These are phyloP conservation scores for Drosophila erecta DNA, from an alignment of 1,140 invertebrate species.

Conservation along the genomic window DNA sequence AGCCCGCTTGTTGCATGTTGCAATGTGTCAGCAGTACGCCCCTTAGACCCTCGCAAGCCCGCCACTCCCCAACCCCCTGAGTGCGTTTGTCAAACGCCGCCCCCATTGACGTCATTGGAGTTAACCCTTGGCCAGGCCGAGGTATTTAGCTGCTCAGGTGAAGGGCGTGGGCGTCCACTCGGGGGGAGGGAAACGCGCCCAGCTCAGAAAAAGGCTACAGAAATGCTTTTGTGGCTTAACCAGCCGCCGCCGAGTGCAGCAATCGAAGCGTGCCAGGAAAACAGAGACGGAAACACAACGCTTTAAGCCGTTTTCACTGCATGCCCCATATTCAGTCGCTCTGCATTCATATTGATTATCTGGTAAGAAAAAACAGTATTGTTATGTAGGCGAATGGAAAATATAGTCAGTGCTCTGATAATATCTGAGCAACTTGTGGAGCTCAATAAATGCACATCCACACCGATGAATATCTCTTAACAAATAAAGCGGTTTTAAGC, in stretches of 20 bases:
- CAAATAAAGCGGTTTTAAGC: constrained; percentile 2
- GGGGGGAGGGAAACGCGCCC: neutral
- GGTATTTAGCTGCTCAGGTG: neutral
- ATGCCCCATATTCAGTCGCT: neutral
- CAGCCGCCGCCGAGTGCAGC: constrained; percentile 23
- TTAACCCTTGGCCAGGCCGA: constrained; percentile 49
- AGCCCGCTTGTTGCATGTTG: constrained; percentile 69
- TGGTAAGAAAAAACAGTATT: too few relatives aligned
- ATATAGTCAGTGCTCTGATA: too few relatives aligned
- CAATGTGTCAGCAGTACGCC: constrained; percentile 63
- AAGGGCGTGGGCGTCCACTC: too few relatives aligned
- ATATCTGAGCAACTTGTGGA: neutral
- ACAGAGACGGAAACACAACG: constrained; percentile 16
- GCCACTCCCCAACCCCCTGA: neutral
- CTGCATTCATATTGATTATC: constrained; percentile 3
- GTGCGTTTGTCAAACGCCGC: constrained; percentile 51
- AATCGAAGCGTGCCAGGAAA: constrained; percentile 60
- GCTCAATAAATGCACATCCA: neutral
- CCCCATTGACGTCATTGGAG: constrained; percentile 72
- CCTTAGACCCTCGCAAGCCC: neutral
- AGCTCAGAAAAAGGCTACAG: constrained; percentile 30
- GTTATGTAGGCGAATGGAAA: too few relatives aligned
- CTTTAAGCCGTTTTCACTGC: neutral
- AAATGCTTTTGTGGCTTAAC: constrained; percentile 57
- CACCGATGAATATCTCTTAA: neutral